Evolutionary conservation across 2,797 vertebrate genomes (phyloP).

Genomic region (Lepilemur septentrionalis): DNA sequence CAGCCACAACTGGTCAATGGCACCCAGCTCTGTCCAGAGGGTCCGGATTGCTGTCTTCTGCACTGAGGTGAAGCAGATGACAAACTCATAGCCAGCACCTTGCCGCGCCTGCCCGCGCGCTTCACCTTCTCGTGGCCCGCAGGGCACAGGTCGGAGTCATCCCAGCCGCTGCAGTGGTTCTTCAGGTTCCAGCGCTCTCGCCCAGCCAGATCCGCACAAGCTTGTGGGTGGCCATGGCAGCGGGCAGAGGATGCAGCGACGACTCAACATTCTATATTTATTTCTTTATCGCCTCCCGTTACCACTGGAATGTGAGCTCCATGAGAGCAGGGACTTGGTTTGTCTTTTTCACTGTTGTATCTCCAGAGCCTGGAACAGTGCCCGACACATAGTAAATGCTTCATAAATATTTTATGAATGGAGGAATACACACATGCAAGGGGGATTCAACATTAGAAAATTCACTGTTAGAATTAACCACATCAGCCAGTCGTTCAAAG

Average conservation of each 20-base stretch:
- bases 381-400: not conserved
- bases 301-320: not conserved
- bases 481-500: not conserved
- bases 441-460: not conserved
- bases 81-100: no score
- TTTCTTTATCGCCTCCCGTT: not conserved
- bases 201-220: no score
- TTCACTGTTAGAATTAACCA: not conserved
- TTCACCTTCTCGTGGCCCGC: no score
- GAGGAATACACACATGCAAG: not conserved
- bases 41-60: no score
- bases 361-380: not conserved
- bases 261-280: not conserved
- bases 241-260: no score
- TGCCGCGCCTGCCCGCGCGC: rapidly evolving
- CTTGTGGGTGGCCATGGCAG: no score
- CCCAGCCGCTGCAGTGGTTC: no score
- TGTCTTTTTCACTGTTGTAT: not conserved
- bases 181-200: no score
- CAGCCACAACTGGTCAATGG: no score
- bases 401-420: not conserved
- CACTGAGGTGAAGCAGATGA: no score
- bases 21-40: no score
- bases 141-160: no score
- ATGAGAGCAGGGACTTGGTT: not conserved